A percentile compares a stretch with the other conserved stretches of the same genome.
Conservation (phyloP, 1,140 invertebrate genomes). For the Drosophila prosaltans region DNA sequence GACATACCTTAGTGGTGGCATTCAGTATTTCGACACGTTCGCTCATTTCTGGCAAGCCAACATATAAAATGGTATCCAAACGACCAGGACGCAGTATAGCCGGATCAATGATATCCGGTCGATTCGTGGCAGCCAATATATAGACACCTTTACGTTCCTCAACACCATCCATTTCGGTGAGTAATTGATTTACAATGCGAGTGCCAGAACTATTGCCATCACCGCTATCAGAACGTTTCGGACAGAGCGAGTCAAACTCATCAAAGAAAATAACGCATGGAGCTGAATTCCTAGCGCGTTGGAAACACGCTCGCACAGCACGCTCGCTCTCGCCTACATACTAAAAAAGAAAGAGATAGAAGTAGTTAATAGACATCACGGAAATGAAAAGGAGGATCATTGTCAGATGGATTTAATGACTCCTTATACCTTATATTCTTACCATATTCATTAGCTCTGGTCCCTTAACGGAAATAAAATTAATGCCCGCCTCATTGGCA, state of each 20-base stretch:
- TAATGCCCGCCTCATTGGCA: slow-evolving; percentile 97
- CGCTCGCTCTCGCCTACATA: slow-evolving; percentile 99
- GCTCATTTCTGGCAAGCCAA: slow-evolving; percentile 92
- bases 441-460: slow-evolving; percentile 98
- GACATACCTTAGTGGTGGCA: slow-evolving; percentile 93
- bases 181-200: slow-evolving; percentile 97
- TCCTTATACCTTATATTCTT: slow-evolving; percentile 16
- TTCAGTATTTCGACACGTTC: slow-evolving; percentile 95
- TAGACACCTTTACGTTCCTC: slow-evolving; percentile 95
- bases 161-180: slow-evolving; percentile 99
- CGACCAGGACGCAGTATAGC: slow-evolving; percentile 97
- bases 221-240: slow-evolving; percentile 90
- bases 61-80: slow-evolving; percentile 96
- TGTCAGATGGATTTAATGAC: background rate
- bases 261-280: slow-evolving; percentile 99
- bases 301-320: slow-evolving; percentile 97
- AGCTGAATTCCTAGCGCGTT: slow-evolving; percentile 95
- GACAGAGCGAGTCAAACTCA: slow-evolving; percentile 98
- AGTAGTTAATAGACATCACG: background rate
- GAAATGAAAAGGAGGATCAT: background rate
- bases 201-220: slow-evolving; percentile 89
- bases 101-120: slow-evolving; percentile 98
- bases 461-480: slow-evolving; percentile 98
- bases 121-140: slow-evolving; percentile 97
- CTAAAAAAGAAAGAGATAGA: slow-evolving; percentile 83